These are phyloP conservation scores for Axinella damicornis DNA, from an alignment of 37 sponge, comb jelly and placozoan species.

Conservation along the genomic window DNA sequence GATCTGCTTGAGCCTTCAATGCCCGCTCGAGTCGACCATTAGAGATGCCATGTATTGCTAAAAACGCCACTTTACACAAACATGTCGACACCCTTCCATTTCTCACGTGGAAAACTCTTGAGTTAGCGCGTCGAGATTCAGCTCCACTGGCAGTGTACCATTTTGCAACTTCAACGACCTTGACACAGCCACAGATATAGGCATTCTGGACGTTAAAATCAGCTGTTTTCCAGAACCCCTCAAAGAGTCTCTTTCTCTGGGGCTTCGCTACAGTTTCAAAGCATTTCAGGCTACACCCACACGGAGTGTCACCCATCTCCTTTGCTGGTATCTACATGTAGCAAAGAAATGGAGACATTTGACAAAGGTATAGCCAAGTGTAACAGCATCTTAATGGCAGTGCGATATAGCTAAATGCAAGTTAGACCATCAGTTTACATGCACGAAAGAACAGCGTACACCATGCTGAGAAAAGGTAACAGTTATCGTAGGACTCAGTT, in stretches of 20 bases:
- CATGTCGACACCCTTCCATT: conserved; percentile 2
- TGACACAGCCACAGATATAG: conserved; percentile 21
- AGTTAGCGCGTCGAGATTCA: conserved; percentile 2
- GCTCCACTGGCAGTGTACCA: too few species aligned
- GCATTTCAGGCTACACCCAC: conserved; percentile 20
- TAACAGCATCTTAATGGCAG: too few species aligned
- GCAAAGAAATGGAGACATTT: too few species aligned
- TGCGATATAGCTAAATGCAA: too few species aligned
- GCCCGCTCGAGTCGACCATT: conserved; percentile 30
- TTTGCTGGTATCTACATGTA: conserved; percentile 27
- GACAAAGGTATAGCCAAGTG: too few species aligned
- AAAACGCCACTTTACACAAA: conserved; percentile 38
- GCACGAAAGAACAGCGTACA: too few species aligned
- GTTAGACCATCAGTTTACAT: too few species aligned
- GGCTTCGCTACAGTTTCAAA: background rate
- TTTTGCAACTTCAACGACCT: background rate
- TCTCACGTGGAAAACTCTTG: conserved; percentile 21
- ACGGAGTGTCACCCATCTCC: background rate
- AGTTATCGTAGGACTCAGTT: too few species aligned
- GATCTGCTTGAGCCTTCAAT: conserved; percentile 32
- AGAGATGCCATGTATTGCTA: conserved; percentile 8
- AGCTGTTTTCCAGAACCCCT: conserved; percentile 18
- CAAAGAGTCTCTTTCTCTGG: conserved; percentile 7
- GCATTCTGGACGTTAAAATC: conserved; percentile 22
- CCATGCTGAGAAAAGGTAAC: too few species aligned